Evolutionary conservation across 2,797 vertebrate species (phyloP), one percentile per base, ranked within the genome.

Genomic region (Hoplostethus atlanticus): DNA sequence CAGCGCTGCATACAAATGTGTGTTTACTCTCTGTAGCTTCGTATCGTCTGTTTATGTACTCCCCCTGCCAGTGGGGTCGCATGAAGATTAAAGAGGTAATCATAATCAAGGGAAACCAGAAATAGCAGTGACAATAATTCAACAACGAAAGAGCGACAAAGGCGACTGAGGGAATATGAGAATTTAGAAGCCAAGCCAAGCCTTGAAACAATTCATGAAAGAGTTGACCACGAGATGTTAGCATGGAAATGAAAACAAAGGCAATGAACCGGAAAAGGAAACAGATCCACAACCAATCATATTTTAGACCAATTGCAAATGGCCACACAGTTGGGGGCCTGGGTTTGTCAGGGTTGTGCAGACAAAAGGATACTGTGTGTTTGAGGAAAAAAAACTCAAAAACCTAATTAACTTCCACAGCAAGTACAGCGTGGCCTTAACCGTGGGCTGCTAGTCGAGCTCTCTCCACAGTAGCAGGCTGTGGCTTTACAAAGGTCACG

Each of bases 71-170:
- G 44, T 40, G 30, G n/a, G 52, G 51, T 50, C 0, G 51, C 42
- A 59, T 47, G 25, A 38, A 71, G 70, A 76, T 60, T 61, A 64
- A 75, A 67, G 1, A 56, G n/a, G 31, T 15, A 56, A 81, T 55
- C 42, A 15, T 55, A 59, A 68, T 55, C n/a, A 8, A 40, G 6
- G 38, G 38, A 40, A 40, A 68, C 31, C 63, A 47, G 76, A 67
- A 81, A 70, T 8, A 40, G 38, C 38, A 40, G 76, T n/a, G 62
- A 63, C 73, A 83, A 86, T 82, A 89, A 66, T n/a, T 15, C 44
- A 1, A 68, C 51, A 64, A 57, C 40, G 73, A 89, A 70, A 76
- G 46, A 12, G 68, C 47, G 30, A 81, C 58, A 72, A 82, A 71
- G 47, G 59, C 57, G 60, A 57, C 64, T n/a, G 60, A 68, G 36